Conservation (phyloP, 2,888 invertebrate species). For the Willowsia nigromaculata region DNA sequence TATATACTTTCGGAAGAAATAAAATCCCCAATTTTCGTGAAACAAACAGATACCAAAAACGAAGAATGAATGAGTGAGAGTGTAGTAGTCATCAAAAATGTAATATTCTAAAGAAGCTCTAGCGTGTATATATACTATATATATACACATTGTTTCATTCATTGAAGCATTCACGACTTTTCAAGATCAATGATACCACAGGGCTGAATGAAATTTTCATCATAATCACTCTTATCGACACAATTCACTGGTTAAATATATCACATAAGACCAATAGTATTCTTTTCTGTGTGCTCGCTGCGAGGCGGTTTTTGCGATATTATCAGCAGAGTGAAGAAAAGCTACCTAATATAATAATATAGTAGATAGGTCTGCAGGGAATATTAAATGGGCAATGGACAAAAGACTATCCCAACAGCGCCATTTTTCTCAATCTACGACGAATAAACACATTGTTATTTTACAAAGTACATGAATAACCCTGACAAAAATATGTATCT, state of each 20-base stretch:
- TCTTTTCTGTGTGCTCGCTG: background rate
- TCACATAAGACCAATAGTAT: background rate
- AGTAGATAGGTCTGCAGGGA: background rate
- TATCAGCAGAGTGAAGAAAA: background rate
- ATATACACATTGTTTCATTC: too few relatives aligned
- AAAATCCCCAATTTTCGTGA: background rate
- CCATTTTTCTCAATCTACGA: background rate
- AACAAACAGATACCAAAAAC: background rate
- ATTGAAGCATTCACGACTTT: background rate
- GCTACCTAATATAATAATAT: background rate
- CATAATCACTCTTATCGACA: background rate
- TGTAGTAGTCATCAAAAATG: background rate
- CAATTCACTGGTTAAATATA: background rate
- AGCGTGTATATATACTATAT: too few relatives aligned
- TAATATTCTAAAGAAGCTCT: background rate
- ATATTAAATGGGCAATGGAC: background rate
- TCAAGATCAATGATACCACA: background rate
- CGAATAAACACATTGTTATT: background rate
- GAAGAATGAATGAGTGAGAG: too few relatives aligned
- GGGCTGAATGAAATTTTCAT: background rate
- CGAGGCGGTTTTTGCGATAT: background rate
- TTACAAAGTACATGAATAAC: background rate
- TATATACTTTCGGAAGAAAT: background rate
- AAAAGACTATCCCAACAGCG: background rate
- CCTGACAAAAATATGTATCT: background rate